Conservation (phyloP, 2,888 invertebrate genomes). For the Thysanoteuthis rhombus region DNA sequence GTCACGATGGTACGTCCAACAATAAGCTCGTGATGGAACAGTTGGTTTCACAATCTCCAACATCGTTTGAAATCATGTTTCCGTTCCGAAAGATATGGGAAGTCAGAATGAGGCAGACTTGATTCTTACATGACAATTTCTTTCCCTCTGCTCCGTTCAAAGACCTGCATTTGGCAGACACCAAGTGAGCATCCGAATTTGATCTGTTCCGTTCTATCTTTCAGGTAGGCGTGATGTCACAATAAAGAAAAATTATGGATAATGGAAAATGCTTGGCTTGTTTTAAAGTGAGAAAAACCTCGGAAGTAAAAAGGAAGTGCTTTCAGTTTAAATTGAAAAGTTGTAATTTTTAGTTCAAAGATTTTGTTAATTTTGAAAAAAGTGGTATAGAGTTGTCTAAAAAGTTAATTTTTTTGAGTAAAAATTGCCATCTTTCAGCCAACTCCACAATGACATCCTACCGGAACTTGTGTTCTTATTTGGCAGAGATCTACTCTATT, state of each 20-base stretch:
- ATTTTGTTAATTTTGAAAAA: no score
- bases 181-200: not conserved
- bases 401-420: no score
- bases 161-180: not conserved
- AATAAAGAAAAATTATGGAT: not conserved
- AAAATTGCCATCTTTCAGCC: no score
- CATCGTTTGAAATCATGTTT: not conserved
- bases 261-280: not conserved
- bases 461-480: no score
- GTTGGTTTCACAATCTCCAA: not conserved
- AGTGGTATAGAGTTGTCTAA: no score
- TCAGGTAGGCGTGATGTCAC: slow-evolving; percentile 1
- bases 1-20: not conserved
- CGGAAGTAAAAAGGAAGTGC: not conserved
- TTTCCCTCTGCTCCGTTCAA: not conserved
- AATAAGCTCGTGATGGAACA: not conserved
- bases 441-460: no score
- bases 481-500: no score
- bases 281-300: not conserved
- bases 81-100: not conserved
- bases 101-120: not conserved
- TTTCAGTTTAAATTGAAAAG: not conserved
- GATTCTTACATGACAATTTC: not conserved
- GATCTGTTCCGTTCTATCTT: not conserved
- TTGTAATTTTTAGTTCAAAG: not conserved